Evolutionary conservation across 2,888 invertebrate species (phyloP), one percentile per base, ranked within the genome.

Genomic region (Agonopterix subpropinquella): DNA sequence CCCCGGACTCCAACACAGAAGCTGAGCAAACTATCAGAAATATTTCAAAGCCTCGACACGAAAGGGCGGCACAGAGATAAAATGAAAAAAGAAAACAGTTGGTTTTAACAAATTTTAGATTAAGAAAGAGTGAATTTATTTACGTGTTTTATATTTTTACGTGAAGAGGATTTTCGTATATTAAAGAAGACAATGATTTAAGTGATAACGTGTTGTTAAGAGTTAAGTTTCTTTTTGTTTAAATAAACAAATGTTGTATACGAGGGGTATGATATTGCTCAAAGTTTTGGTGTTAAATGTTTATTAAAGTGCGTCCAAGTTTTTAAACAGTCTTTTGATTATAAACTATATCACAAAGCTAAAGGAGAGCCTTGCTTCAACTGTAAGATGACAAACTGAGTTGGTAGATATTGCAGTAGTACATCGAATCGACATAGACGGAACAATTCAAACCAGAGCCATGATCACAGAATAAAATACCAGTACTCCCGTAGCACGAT

Each of bases 11-110:
- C 88, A 0, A 69, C 70, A 11, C 76, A 79, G 39, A 79, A 80
- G 41, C 61, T 89, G 10, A 75, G 79, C 47, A 78, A 84, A 47
- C 59, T 89, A 0, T 77, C 88, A 0, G 88, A 87, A 59, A 87
- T 88, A 56, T 87, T 88, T 49, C 84, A 88, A 66, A 73, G 64
- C 44, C 64, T 88, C 8, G 86, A 88, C 45, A 77, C 85, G 71
- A 81, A 77, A 37, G 80, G 82, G 7, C 70, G 79, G 36, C 74
- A 80, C 51, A 73, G 78, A 56, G 82, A 85, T 41, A 81, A 67
- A 58, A 73, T 86, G 68, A 89, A 79, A 70, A 89, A 77, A 59
- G 89, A 80, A 56, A 81, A 89, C 62, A 86, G 85, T 69, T 89
- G 89, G 89, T 88, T 89, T 64, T 89, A 52, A 44, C 13, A 47